phyloP scores from a whole-genome alignment of 2,113 vertebrate genomes.

The Pelmatolapia mariae region DNA sequence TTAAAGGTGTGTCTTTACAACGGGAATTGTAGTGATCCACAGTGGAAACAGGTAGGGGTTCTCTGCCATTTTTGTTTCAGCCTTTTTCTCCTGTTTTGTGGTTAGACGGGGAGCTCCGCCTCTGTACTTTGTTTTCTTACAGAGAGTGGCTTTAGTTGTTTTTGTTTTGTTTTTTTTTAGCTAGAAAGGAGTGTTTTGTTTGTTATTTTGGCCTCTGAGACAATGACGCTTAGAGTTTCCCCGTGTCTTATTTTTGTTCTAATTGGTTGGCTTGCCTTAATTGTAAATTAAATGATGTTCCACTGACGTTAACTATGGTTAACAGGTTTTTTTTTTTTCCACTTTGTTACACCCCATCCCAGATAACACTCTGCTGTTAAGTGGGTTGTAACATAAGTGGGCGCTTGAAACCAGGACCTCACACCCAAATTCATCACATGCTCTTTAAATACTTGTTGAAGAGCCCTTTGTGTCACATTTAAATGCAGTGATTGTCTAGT shows the following conservation, averaged over 20 bases:
- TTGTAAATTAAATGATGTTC: not conserved
- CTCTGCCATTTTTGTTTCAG: not conserved
- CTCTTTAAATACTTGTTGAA: fast-evolving
- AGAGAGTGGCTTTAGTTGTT: not conserved
- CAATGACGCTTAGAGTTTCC: not conserved
- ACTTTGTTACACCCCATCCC: not conserved
- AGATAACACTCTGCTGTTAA: not conserved
- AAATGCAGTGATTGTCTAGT: not conserved
- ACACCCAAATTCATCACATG: constrained; percentile 35
- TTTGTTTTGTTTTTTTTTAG: fast-evolving
- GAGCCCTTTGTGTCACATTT: not conserved
- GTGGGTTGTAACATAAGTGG: fast-evolving
- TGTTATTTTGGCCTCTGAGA: fast-evolving
- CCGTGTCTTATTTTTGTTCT: not conserved
- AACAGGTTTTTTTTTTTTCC: fast-evolving
- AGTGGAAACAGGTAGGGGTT: fast-evolving
- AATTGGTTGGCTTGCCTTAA: not conserved
- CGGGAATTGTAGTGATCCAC: fast-evolving
- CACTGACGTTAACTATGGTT: not conserved
- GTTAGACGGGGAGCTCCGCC: not conserved
- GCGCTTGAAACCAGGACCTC: constrained; percentile 61
- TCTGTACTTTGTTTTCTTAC: fast-evolving
- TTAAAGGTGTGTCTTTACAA: not conserved
- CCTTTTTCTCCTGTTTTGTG: not conserved
- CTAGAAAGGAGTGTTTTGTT: not conserved